Conservation (phyloP, 2,113 vertebrate species). For the Bubo bubo region DNA sequence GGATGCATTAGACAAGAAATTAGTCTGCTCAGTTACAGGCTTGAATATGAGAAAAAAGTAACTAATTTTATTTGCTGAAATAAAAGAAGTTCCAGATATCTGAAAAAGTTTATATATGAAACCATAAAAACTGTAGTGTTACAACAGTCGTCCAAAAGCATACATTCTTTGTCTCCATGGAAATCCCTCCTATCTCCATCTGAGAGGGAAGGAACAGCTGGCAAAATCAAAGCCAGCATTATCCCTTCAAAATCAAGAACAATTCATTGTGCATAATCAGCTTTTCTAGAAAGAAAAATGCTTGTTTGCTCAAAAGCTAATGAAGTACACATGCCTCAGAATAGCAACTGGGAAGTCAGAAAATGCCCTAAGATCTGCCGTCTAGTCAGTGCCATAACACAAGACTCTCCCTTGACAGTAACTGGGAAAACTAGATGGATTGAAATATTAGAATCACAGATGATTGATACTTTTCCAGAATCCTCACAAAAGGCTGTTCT, state of each 20-base stretch:
- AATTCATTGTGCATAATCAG: not conserved
- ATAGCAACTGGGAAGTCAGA: not conserved
- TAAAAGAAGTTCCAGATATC: not conserved
- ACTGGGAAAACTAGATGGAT: not conserved
- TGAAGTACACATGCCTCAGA: not conserved
- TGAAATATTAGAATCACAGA: not conserved
- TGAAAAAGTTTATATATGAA: not conserved
- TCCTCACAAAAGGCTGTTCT: not conserved
- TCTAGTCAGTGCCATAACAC: not conserved
- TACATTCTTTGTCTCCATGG: not conserved
- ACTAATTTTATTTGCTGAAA: not conserved
- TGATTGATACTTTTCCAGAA: not conserved
- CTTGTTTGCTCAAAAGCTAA: conserved; percentile 3
- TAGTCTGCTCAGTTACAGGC: not conserved
- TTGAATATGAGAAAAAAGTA: not conserved
- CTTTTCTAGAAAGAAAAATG: conserved; percentile 17
- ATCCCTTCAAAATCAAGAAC: not conserved
- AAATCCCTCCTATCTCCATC: not conserved
- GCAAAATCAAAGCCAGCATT: not conserved
- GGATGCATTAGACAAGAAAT: not conserved
- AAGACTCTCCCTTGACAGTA: not conserved
- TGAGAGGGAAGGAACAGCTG: not conserved
- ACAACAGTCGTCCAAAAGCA: not conserved
- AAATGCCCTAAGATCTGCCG: not conserved
- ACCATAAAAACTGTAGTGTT: not conserved